Evolutionary conservation across 2,888 invertebrate genomes (phyloP).

Genomic region (Dromius quadrimaculatus): DNA sequence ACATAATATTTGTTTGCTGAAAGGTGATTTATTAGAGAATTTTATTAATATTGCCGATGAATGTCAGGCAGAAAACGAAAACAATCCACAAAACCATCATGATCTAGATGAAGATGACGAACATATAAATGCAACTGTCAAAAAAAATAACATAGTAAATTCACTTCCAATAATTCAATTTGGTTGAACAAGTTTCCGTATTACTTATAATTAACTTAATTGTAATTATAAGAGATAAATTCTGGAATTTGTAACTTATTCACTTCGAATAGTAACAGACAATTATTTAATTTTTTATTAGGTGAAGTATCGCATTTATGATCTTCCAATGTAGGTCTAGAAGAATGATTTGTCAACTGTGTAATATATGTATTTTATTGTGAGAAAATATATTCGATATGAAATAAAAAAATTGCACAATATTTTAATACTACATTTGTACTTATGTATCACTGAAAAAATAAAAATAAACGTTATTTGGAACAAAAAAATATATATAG

Average conservation of each 20-base stretch:
- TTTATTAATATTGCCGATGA: slow-evolving; percentile 30
- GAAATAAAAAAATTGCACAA: too few relatives aligned
- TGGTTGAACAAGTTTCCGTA: too few relatives aligned
- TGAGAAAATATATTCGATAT: too few relatives aligned
- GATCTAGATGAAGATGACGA: slow-evolving; percentile 5
- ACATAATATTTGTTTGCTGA: slow-evolving; percentile 55
- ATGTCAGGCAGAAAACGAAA: not conserved
- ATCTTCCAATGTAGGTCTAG: too few relatives aligned
- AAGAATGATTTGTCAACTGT: too few relatives aligned
- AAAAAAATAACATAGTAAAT: slow-evolving; percentile 2
- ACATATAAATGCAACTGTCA: not conserved
- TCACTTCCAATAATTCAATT: too few relatives aligned
- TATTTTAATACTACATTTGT: too few relatives aligned
- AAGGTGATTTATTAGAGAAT: slow-evolving; percentile 39
- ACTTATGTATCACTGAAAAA: too few relatives aligned
- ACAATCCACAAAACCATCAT: not conserved
- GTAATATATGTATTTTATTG: too few relatives aligned
- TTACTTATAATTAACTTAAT: too few relatives aligned
- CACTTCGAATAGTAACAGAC: not conserved
- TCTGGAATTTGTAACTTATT: not conserved
- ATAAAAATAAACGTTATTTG: too few relatives aligned
- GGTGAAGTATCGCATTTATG: not conserved
- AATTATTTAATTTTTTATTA: not conserved
- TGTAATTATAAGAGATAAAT: not conserved
- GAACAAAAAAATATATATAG: too few relatives aligned